Conservation (phyloP, 1,140 invertebrate genomes). For the Ectropis grisescens region DNA sequence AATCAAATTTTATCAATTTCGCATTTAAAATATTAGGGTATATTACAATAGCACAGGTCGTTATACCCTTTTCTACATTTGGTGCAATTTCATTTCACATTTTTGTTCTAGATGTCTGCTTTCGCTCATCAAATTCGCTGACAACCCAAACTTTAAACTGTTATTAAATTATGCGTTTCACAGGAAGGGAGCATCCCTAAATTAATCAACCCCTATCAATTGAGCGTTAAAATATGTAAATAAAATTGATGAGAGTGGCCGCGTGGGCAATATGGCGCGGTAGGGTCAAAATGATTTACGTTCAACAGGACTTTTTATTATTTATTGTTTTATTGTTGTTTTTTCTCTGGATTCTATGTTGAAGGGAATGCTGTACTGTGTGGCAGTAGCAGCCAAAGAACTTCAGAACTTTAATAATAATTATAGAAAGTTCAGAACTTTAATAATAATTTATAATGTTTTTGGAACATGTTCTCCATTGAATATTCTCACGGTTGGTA, state of each 20-base stretch:
- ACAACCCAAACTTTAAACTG: constrained; percentile 1
- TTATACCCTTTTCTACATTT: not conserved
- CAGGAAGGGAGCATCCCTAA: constrained; percentile 16
- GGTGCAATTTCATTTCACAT: not conserved
- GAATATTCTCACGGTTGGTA: too few species aligned
- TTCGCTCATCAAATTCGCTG: not conserved
- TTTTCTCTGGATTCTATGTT: too few species aligned
- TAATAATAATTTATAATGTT: too few species aligned
- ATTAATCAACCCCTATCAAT: constrained; percentile 56
- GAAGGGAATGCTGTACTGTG: too few species aligned
- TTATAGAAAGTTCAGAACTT: too few species aligned
- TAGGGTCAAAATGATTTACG: constrained; percentile 19
- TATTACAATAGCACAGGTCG: not conserved
- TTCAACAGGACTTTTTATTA: too few species aligned
- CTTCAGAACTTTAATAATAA: too few species aligned
- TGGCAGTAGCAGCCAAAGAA: too few species aligned
- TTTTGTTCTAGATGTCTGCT: not conserved
- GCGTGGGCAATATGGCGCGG: constrained; percentile 16
- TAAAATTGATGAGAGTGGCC: constrained; percentile 50
- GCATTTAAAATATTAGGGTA: too few species aligned
- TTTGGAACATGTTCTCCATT: too few species aligned
- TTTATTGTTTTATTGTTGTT: too few species aligned
- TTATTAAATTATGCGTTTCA: constrained; percentile 11
- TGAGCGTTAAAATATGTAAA: constrained; percentile 58
- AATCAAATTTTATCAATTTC: too few species aligned